Conservation (phyloP, 2,888 invertebrate species). For the Physocephala rufipes region DNA sequence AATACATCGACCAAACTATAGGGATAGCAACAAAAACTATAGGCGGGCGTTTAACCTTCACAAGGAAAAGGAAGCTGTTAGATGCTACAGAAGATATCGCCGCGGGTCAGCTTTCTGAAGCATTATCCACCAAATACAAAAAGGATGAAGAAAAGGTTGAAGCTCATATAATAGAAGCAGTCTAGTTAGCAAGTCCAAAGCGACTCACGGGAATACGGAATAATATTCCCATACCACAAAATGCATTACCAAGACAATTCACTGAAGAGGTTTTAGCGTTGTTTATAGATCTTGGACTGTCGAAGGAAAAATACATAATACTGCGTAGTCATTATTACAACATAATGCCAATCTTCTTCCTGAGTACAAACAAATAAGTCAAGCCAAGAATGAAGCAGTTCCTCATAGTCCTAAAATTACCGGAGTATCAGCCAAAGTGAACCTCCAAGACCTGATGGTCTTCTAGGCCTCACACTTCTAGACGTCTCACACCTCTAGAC, state of each 20-base stretch:
- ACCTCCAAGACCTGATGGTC: neutral
- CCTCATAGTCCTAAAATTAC: neutral
- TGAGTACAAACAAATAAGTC: neutral
- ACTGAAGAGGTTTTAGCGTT: constrained; percentile 5
- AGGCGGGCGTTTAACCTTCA: too few species aligned
- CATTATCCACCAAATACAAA: constrained; percentile 18
- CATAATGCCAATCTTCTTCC: constrained; percentile 1
- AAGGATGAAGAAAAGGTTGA: constrained; percentile 16
- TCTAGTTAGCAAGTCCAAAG: constrained; percentile 14
- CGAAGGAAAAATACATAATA: constrained; percentile 10
- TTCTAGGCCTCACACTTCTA: neutral
- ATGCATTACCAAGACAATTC: neutral
- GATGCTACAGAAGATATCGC: constrained; percentile 7
- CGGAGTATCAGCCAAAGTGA: neutral
- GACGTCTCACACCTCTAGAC: neutral
- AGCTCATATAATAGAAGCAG: constrained; percentile 18
- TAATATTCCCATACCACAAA: constrained; percentile 9
- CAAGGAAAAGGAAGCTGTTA: too few species aligned
- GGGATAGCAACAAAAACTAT: too few species aligned
- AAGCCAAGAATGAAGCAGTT: constrained; percentile 2
- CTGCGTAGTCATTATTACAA: constrained; percentile 10
- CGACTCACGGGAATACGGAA: constrained; percentile 6
- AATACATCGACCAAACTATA: too few species aligned
- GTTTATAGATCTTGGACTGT: constrained; percentile 1
- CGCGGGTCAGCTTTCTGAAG: constrained; percentile 14